These are phyloP conservation scores for Nomada lathburiana DNA, from an alignment of 2,888 invertebrate species.

Conservation along the genomic window DNA sequence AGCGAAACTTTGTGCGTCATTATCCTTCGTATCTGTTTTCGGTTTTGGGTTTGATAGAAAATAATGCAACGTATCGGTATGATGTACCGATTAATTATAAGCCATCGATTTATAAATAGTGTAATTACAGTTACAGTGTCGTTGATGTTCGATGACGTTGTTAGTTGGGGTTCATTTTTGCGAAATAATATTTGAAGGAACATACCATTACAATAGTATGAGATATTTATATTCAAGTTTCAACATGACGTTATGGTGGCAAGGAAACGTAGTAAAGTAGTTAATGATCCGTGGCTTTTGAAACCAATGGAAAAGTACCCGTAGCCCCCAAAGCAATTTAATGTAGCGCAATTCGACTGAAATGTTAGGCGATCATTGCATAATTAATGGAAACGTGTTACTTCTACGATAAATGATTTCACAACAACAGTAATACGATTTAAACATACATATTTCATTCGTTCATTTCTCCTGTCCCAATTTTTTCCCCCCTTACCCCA, in stretches of 20 bases:
- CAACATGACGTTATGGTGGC: neutral
- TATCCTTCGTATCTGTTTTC: neutral
- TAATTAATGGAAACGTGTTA: slow-evolving; percentile 29
- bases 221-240: neutral
- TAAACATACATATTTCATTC: neutral
- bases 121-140: no score
- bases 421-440: slow-evolving; percentile 7
- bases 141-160: no score
- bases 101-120: no score
- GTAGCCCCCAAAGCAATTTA: neutral
- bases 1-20: neutral
- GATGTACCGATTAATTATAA: no score
- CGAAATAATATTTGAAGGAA: no score
- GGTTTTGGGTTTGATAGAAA: neutral
- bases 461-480: no score
- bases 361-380: slow-evolving; percentile 31
- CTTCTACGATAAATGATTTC: slow-evolving; percentile 27
- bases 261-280: neutral
- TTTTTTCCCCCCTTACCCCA: no score
- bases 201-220: no score
- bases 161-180: no score
- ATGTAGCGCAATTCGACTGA: neutral
- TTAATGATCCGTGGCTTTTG: no score
- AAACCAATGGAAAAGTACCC: neutral
- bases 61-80: no score